Evolutionary conservation across 2,797 vertebrate genomes (phyloP), one percentile per base, ranked within the genome.

Genomic region (Sebastolobus altivelis): DNA sequence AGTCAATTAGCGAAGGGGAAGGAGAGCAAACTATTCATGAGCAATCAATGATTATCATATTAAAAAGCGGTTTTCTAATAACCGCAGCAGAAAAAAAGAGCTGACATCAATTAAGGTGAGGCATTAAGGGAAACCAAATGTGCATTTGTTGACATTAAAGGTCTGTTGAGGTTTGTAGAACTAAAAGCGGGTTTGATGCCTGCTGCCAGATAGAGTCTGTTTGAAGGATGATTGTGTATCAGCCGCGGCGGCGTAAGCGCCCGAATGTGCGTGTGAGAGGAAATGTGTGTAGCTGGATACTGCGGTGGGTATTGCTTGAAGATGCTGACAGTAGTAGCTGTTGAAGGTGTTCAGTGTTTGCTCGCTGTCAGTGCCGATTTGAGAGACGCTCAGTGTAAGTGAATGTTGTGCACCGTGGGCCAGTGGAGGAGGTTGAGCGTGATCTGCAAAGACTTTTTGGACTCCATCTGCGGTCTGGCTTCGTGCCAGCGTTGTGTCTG

Each of bases 41-140:
- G 79, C 83, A 95, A 92, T 93, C 82, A 77, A 92, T 92, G 89
- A 94, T 93, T 91, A 92, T 88, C 82, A 85, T 82, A 90, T 94
- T 91, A 89, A 93, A 93, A 89, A 58, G 25, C 0, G 14, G 33
- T 81, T 84, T 68, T 59, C 69, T 85, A 79, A 90, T 59, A 84
- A 72, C 5, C 25, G 25, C 25, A 25, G 18, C 80, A 67, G 87
- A 58, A 66, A 79, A 63, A 67, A 83, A 70, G 82, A 67, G 61
- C 61, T 58, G 85, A 75, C 83, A 87, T 91, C 85, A 90, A 87
- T 93, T 88, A 90, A 84, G 72, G 60, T 49, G 77, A 88, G 80
- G 71, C 65, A 75, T 82, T 73, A 79, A 87, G 77, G 63, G 73
- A 80, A 86, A 85, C 25, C 66, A 71, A 58, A 31, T 11, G 69